Percentiles rank a stretch among this genome's conserved stretches.
Evolutionary conservation across 2,113 vertebrate genomes (phyloP).

Genomic region (Pedetes capensis): DNA sequence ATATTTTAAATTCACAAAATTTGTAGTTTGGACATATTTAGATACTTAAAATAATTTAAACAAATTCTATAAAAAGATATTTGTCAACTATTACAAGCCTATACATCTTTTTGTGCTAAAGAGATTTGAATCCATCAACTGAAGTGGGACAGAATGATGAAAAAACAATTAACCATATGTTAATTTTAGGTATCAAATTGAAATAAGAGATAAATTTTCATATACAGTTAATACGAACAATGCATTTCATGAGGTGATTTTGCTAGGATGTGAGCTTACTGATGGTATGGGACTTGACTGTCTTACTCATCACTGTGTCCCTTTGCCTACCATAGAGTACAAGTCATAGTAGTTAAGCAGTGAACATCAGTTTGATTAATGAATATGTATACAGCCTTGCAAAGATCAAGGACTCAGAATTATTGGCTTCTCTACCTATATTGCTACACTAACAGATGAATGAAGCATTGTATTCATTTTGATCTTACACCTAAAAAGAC

Average conservation of each 20-base stretch:
- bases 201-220: background rate
- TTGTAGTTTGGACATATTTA: slow-evolving; percentile 32
- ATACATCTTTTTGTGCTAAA: background rate
- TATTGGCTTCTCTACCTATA: background rate
- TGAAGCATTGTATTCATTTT: background rate
- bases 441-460: background rate
- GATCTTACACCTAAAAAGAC: background rate
- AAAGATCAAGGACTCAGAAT: background rate
- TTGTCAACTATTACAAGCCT: background rate
- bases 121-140: background rate
- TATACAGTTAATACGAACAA: background rate
- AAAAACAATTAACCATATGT: background rate
- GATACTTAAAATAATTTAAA: slow-evolving; percentile 13
- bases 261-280: background rate
- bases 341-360: background rate
- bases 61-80: background rate
- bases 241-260: background rate
- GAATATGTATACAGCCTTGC: background rate
- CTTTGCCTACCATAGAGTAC: background rate
- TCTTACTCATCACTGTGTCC: background rate
- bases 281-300: background rate
- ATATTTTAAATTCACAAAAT: background rate
- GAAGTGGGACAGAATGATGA: background rate
- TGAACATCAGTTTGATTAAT: background rate
- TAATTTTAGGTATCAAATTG: background rate